Evolutionary conservation across 2,797 vertebrate species (phyloP), one percentile per base, ranked within the genome.

Genomic region (Pantherophis alleghaniensis): DNA sequence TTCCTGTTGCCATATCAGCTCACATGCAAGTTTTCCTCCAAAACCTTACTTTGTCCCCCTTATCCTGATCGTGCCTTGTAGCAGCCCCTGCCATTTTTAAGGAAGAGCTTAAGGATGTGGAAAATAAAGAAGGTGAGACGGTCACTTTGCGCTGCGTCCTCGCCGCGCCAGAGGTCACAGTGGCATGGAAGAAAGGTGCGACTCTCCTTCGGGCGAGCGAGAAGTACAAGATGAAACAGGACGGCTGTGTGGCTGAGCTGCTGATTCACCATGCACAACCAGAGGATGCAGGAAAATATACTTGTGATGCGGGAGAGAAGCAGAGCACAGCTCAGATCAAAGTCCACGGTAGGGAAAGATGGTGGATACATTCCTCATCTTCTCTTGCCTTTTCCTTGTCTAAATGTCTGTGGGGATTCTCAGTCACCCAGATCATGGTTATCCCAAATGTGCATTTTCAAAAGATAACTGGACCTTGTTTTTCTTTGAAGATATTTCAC

Each of bases 101-200:
- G 90, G 93, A 96, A 96, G 90, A 94, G 89, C 95, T 97, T 93
- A 93, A 97, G 94, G 96, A 97, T 89, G 92, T 13, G 0, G 95
- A 92, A 7, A 13, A 0, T 11, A 95, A 97, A 69, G 97, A 97
- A 42, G 96, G 97, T 42, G 95, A 96, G 93, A 95, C 94, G 0
- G 22, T 97, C 87, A 94, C 93, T 92, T 59, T 98, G 88, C 26
- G 79, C 66, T 97, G 97, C 0, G 95, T 96, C 1, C 95, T 98
- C 88, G 94, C 96, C 0, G 95, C 96, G 92, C 60, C 97, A 0
- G 96, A 96, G 57, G 95, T 95, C 59, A 53, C 93, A 0, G 96
- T 98, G 92, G 90, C 96, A 92, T 97, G 98, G 98, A 98, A 96
- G 96, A 98, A 98, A 95, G 96, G 96, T 94, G 88, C 89, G 26